Evolutionary conservation across 2,797 vertebrate species (phyloP).

Genomic region (Coccyzus lansbergi): DNA sequence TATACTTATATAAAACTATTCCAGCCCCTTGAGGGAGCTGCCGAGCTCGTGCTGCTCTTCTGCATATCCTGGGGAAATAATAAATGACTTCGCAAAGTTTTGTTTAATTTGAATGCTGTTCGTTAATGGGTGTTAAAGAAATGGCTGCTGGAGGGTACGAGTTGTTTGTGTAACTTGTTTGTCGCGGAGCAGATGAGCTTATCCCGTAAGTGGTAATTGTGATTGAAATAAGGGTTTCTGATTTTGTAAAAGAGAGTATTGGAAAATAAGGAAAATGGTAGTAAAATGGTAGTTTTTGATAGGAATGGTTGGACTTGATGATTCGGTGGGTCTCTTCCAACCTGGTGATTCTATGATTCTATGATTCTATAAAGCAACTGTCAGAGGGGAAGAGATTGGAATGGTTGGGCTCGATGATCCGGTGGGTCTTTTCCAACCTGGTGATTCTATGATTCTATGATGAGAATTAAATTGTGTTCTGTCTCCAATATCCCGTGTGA

Average conservation of each 20-base stretch:
- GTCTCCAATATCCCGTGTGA: not conserved
- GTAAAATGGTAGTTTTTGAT: no score
- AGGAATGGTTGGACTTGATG: no score
- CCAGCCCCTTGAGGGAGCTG: constrained; percentile 39
- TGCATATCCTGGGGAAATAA: not conserved
- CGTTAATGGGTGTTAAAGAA: not conserved
- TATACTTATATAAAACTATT: not conserved
- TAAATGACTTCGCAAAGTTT: not conserved
- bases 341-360: no score
- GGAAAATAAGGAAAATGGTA: not conserved
- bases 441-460: no score
- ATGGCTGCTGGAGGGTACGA: not conserved
- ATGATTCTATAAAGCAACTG: no score
- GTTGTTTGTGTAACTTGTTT: not conserved
- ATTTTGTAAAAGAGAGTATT: not conserved
- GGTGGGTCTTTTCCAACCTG: no score
- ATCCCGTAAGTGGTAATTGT: not conserved
- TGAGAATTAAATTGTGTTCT: not conserved
- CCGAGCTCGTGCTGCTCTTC: not conserved
- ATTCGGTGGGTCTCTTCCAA: no score
- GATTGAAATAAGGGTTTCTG: not conserved
- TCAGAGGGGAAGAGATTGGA: not conserved
- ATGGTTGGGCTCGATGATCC: no score
- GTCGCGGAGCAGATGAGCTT: not conserved
- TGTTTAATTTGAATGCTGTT: not conserved